Percentiles rank a stretch among this genome's conserved stretches.
phyloP scores from a whole-genome alignment of 2,888 invertebrate species.

The Anthophora plumipes region DNA sequence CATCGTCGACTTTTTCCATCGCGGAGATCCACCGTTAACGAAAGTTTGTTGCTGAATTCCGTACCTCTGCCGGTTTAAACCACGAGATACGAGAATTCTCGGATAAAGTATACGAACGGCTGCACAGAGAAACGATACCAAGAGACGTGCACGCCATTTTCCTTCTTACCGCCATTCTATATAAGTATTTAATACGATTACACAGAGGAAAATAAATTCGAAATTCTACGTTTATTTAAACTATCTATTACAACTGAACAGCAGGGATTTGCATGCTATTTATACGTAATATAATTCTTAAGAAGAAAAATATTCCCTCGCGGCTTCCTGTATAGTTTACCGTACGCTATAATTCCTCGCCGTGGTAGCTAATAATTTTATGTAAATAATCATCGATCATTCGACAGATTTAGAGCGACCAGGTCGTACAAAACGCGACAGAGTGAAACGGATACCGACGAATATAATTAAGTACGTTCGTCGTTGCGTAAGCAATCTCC shows the following conservation, averaged over 20 bases:
- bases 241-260: background rate
- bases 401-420: constrained; percentile 15
- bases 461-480: constrained; percentile 27
- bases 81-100: too few relatives aligned
- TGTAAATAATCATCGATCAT: constrained; percentile 47
- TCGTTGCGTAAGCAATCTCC: constrained; percentile 14
- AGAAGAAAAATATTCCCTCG: constrained; percentile 5
- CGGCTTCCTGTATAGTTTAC: constrained; percentile 21
- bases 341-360: constrained; percentile 35
- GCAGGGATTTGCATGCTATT: background rate
- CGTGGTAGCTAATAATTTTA: constrained; percentile 35
- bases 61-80: too few relatives aligned
- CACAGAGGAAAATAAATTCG: background rate
- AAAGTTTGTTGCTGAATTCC: too few relatives aligned
- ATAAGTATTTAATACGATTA: background rate
- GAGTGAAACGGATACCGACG: background rate
- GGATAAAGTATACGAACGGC: too few relatives aligned
- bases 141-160: too few relatives aligned
- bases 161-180: too few relatives aligned
- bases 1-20: too few relatives aligned
- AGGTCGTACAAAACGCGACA: background rate
- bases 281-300: background rate
- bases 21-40: too few relatives aligned
- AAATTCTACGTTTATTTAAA: constrained; percentile 20
- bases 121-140: too few relatives aligned